phyloP scores from a whole-genome alignment of 2,113 vertebrate genomes.

The Seriola quinqueradiata region DNA sequence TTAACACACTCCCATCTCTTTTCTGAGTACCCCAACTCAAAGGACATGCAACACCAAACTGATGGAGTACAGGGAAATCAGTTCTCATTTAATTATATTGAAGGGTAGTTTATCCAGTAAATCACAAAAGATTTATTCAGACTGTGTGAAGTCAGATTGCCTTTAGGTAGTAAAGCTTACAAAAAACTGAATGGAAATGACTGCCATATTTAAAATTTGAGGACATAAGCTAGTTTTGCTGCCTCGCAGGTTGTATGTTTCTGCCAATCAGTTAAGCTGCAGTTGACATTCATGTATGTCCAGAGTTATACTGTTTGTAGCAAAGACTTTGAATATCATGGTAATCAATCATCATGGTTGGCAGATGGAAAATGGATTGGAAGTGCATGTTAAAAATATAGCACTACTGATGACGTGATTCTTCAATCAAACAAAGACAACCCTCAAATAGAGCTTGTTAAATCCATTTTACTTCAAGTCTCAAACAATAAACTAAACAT shows the following conservation, averaged over 20 bases:
- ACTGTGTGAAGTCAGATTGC: neutral
- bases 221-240: no score
- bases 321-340: neutral
- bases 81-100: neutral
- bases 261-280: no score
- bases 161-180: neutral
- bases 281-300: no score
- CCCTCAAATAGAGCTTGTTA: slow-evolving; percentile 3
- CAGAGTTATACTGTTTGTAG: no score
- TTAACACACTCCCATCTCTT: no score
- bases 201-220: no score
- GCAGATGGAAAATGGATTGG: neutral
- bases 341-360: no score
- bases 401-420: neutral
- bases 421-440: neutral
- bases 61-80: neutral
- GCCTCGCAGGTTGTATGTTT: no score
- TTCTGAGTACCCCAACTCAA: no score
- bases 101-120: neutral
- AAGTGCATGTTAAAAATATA: neutral
- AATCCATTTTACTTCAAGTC: slow-evolving; percentile 63
- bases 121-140: neutral
- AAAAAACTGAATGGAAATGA: no score
- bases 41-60: no score
- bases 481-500: slow-evolving; percentile 45